Conservation (phyloP, 2,113 vertebrate genomes). For the Antennarius striatus region DNA sequence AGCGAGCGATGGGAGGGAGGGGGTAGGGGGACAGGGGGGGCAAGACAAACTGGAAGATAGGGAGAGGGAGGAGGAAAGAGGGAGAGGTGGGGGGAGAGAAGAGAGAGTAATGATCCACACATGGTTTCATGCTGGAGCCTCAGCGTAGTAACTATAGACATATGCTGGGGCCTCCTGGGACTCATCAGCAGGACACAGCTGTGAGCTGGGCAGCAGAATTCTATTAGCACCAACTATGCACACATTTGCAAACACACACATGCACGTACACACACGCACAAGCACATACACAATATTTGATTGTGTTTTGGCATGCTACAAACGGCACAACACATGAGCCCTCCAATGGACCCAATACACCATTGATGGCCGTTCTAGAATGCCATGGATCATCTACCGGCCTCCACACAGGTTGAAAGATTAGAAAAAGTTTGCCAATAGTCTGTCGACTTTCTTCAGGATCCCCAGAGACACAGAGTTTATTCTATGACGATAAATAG, state of each 20-base stretch:
- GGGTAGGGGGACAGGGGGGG: slow-evolving; percentile 10
- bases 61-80: slow-evolving; percentile 23
- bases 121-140: slow-evolving; percentile 79
- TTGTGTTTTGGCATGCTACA: slow-evolving; percentile 49
- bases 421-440: slow-evolving; percentile 15
- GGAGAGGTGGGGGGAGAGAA: slow-evolving; percentile 21
- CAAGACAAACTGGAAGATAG: slow-evolving; percentile 16
- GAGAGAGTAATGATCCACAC: slow-evolving; percentile 79
- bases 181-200: slow-evolving; percentile 83
- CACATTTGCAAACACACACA: slow-evolving; percentile 49
- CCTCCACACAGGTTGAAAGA: background rate
- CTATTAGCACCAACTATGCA: slow-evolving; percentile 78
- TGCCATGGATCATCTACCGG: slow-evolving; percentile 11
- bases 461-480: slow-evolving; percentile 3
- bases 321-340: slow-evolving; percentile 35
- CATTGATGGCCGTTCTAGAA: slow-evolving; percentile 15
- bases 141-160: slow-evolving; percentile 82
- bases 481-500: background rate
- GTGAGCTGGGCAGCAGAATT: slow-evolving; percentile 82
- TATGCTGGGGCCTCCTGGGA: slow-evolving; percentile 80
- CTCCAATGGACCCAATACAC: slow-evolving; percentile 3
- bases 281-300: slow-evolving; percentile 46
- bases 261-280: slow-evolving; percentile 18
- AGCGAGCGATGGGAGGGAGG: slow-evolving; percentile 17
- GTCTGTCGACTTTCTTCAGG: slow-evolving; percentile 7